phyloP scores from a whole-genome alignment of 1,140 invertebrate genomes.

The Halyomorpha halys region DNA sequence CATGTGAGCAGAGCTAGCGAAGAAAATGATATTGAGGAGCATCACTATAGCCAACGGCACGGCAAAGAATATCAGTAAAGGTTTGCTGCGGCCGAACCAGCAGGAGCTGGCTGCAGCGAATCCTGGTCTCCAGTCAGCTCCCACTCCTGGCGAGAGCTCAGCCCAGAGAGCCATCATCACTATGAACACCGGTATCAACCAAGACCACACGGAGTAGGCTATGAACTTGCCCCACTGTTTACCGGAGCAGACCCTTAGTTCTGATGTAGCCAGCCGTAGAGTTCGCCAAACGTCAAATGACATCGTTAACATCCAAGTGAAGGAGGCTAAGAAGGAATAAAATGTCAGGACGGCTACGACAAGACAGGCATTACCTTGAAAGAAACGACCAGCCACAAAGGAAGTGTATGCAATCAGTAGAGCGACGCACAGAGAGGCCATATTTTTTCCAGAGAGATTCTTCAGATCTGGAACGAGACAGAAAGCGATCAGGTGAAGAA shows the following conservation, averaged over 20 bases:
- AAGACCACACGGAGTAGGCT: constrained; percentile 44
- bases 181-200: constrained; percentile 42
- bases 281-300: constrained; percentile 48
- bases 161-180: constrained; percentile 39
- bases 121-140: constrained; percentile 36
- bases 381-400: constrained; percentile 38
- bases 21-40: constrained; percentile 42
- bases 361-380: constrained; percentile 33
- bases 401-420: constrained; percentile 39
- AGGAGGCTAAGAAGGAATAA: constrained; percentile 44
- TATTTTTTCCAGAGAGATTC: constrained; percentile 44
- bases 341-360: constrained; percentile 40
- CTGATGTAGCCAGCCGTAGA: constrained; percentile 40
- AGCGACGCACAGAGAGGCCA: constrained; percentile 40
- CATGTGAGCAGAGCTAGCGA: constrained; percentile 41
- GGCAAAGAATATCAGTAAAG: constrained; percentile 45
- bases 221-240: constrained; percentile 39
- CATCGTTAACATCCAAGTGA: constrained; percentile 51
- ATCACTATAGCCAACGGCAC: constrained; percentile 41
- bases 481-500: constrained; percentile 41
- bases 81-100: constrained; percentile 44
- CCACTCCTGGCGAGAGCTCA: constrained; percentile 38
- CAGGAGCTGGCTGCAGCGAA: constrained; percentile 39
- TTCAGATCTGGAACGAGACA: constrained; percentile 39
- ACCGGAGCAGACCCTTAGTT: constrained; percentile 39